A percentile compares a stretch with the other conserved stretches of the same genome.
These are phyloP conservation scores for Heloderma charlesbogerti DNA, from an alignment of 2,113 vertebrate species.

Conservation along the genomic window DNA sequence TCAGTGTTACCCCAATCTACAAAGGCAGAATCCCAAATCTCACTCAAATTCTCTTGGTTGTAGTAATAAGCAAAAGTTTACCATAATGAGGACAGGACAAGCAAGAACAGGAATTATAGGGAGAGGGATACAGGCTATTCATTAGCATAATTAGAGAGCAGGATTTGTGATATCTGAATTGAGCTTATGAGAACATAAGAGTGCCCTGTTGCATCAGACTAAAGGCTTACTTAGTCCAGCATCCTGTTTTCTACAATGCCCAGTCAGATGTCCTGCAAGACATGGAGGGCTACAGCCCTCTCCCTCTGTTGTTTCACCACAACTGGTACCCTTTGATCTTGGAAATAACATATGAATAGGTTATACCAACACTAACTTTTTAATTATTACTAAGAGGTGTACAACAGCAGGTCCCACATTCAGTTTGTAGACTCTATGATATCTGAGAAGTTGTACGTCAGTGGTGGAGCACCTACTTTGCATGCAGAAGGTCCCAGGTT, in stretches of 20 bases:
- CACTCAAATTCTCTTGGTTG: not conserved
- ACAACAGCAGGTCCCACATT: no score
- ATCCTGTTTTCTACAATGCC: no score
- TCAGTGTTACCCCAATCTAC: not conserved
- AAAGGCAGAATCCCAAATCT: not conserved
- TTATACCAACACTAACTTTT: not conserved
- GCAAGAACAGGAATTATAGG: not conserved
- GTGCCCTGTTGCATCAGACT: no score
- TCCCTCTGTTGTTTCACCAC: not conserved
- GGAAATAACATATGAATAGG: not conserved
- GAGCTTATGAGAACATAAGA: no score
- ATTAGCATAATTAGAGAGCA: not conserved
- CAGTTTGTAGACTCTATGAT: no score
- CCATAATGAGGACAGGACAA: not conserved
- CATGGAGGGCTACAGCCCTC: not conserved
- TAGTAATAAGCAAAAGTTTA: not conserved
- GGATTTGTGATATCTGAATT: not conserved
- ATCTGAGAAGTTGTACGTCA: no score
- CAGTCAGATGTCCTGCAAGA: no score
- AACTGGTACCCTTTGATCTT: not conserved
- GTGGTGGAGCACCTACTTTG: no score
- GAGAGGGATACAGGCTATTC: not conserved
- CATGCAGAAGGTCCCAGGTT: no score
- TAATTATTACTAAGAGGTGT: not conserved
- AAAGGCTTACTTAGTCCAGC: no score